These are phyloP conservation scores for Struthio camelus DNA, from an alignment of 2,113 vertebrate genomes.

Conservation along the genomic window DNA sequence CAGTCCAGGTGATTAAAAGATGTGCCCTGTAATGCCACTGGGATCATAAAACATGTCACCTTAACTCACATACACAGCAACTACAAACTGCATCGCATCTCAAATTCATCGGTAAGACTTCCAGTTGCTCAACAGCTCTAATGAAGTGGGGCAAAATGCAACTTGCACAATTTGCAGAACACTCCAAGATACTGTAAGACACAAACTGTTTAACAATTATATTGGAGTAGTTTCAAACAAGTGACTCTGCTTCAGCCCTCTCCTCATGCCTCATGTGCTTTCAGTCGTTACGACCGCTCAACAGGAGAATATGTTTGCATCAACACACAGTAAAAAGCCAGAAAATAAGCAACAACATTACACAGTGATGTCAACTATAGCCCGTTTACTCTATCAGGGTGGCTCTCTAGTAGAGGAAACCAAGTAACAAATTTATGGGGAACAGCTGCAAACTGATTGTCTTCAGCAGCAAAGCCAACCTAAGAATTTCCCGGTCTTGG, in stretches of 20 bases:
- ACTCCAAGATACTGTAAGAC: neutral
- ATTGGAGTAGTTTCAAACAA: neutral
- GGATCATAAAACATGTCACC: neutral
- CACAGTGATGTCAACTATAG: neutral
- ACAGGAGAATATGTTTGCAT: neutral
- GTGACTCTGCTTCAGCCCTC: neutral
- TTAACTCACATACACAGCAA: neutral
- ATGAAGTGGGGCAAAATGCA: neutral
- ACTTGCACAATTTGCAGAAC: neutral
- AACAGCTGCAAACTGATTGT: neutral
- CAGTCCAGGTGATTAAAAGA: neutral
- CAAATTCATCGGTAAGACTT: neutral
- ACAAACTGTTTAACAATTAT: neutral
- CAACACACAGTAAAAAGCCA: neutral
- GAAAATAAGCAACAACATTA: neutral
- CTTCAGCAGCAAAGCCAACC: neutral
- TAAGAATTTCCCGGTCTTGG: neutral
- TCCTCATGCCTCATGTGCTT: neutral
- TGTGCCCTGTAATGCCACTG: neutral
- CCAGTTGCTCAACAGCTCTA: neutral
- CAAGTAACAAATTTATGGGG: fast-evolving
- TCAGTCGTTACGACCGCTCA: neutral
- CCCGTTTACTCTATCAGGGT: neutral
- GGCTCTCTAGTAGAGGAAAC: neutral
- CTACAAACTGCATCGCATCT: neutral